Evolutionary conservation across 2,113 vertebrate genomes (phyloP).

Genomic region (Bettongia penicillata): DNA sequence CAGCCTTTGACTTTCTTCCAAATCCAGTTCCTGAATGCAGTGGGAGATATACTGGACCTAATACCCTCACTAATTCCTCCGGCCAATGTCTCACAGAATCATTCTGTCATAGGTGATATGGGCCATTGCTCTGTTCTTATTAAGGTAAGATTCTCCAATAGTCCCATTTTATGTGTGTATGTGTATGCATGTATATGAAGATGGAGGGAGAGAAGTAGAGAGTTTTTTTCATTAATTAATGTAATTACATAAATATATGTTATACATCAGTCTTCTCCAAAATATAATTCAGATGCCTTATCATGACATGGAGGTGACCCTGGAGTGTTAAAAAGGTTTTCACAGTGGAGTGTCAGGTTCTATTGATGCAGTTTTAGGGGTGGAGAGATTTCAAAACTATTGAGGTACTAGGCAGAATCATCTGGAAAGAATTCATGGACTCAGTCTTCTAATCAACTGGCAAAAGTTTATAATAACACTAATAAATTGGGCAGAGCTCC

Average conservation of each 20-base stretch:
- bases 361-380: neutral
- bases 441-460: too few species aligned
- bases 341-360: neutral
- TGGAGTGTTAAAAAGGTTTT: neutral
- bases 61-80: conserved; percentile 87
- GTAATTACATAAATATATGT: neutral
- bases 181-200: neutral
- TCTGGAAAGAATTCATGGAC: too few species aligned
- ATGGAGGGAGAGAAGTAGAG: neutral
- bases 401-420: too few species aligned
- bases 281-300: neutral
- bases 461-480: too few species aligned
- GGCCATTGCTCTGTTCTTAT: conserved; percentile 96
- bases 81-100: conserved; percentile 46
- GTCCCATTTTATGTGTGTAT: neutral
- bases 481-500: too few species aligned
- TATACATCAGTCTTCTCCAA: neutral
- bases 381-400: too few species aligned
- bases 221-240: neutral
- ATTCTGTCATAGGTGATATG: conserved; percentile 85
- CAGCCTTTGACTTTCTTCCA: conserved; percentile 89
- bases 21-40: conserved; percentile 89
- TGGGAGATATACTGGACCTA: conserved; percentile 93
- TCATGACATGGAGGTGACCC: neutral
- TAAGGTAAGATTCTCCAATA: conserved; percentile 85